A percentile compares a stretch with the other conserved stretches of the same genome.
phyloP scores from a whole-genome alignment of 2,888 invertebrate species.

The Peribatodes rhomboidaria region DNA sequence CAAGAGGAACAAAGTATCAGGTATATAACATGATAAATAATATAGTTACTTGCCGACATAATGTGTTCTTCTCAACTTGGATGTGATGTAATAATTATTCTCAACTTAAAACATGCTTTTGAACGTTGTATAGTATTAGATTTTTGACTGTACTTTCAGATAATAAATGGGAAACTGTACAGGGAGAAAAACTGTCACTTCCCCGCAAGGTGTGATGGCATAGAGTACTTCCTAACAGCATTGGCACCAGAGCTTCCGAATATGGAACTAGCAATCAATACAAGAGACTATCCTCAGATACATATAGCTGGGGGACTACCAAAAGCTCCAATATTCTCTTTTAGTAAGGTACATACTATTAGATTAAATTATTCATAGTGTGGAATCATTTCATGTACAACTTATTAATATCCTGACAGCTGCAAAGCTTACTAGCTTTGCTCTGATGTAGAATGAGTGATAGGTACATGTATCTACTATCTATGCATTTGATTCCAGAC shows the following conservation, averaged over 20 bases:
- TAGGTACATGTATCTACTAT: not conserved
- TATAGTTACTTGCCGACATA: not conserved
- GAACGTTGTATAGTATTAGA: no score
- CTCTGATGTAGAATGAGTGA: no score
- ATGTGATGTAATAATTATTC: no score
- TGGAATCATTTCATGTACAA: no score
- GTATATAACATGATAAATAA: conserved; percentile 50
- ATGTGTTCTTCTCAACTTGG: not conserved
- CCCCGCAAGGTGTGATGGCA: conserved; percentile 95
- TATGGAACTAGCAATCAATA: conserved; percentile 95
- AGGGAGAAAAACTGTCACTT: conserved; percentile 95
- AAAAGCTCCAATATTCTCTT: conserved; percentile 95
- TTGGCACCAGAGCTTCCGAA: conserved; percentile 91
- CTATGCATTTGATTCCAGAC: conserved; percentile 78
- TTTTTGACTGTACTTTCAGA: conserved; percentile 88
- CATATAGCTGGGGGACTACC: conserved; percentile 86
- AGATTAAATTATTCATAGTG: not conserved
- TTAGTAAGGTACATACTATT: conserved; percentile 91
- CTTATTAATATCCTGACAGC: no score
- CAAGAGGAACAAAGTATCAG: conserved; percentile 79
- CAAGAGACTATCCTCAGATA: conserved; percentile 97
- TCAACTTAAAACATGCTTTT: no score
- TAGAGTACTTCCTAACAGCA: conserved; percentile 94
- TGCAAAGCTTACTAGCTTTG: not conserved
- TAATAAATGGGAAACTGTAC: conserved; percentile 92